phyloP scores from a whole-genome alignment of 2,797 vertebrate species.

The Mormyrops attenuatus region DNA sequence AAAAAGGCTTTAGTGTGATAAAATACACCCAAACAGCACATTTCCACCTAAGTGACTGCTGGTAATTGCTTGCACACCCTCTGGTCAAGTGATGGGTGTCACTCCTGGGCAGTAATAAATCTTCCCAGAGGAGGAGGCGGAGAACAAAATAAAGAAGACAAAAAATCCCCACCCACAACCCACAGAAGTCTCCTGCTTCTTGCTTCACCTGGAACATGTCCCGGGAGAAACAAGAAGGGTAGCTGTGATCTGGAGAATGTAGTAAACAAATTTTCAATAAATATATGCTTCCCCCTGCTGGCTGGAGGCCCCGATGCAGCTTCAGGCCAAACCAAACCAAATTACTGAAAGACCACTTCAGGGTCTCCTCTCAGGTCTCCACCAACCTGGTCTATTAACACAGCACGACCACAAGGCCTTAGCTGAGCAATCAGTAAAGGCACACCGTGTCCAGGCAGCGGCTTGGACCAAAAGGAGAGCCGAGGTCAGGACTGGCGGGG shows the following conservation, averaged over 20 bases:
- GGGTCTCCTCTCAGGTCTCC: background rate
- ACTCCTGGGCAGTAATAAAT: slow-evolving; percentile 14
- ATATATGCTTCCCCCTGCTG: slow-evolving; percentile 11
- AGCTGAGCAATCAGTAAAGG: background rate
- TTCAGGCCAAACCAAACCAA: slow-evolving; percentile 18
- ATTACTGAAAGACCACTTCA: slow-evolving; percentile 16
- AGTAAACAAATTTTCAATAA: slow-evolving; percentile 39
- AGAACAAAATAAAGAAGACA: background rate
- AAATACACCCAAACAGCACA: slow-evolving; percentile 3
- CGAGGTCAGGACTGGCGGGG: background rate
- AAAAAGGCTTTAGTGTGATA: background rate
- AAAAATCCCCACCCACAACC: background rate
- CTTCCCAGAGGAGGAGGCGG: background rate
- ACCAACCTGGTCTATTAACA: background rate
- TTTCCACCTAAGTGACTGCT: background rate
- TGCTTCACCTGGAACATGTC: background rate
- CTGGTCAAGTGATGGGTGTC: slow-evolving; percentile 11
- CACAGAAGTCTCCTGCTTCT: background rate
- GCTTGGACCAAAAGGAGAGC: background rate
- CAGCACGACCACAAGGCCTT: background rate
- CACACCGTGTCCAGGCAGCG: background rate
- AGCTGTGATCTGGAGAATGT: slow-evolving; percentile 15
- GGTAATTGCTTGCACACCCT: slow-evolving; percentile 10
- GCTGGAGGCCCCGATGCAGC: background rate
- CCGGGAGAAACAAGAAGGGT: background rate